Percentiles rank a stretch among this genome's conserved stretches.
Conservation (phyloP, 2,113 vertebrate species). For the Rhineura floridana region DNA sequence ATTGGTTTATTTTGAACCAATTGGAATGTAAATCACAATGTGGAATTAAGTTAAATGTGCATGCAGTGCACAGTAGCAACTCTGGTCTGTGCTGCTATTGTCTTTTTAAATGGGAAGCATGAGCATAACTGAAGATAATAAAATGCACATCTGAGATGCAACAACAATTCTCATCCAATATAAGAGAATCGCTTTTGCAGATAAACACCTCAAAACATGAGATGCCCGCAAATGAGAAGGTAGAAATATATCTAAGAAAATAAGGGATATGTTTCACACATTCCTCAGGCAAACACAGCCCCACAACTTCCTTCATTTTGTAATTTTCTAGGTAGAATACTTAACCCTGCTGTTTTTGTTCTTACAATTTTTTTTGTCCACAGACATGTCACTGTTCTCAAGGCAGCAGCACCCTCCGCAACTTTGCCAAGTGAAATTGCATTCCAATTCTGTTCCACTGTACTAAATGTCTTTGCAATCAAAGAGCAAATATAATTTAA, state of each 20-base stretch:
- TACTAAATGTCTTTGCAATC: constrained; percentile 75
- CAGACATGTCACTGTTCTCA: constrained; percentile 58
- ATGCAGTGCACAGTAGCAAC: background rate
- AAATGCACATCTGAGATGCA: background rate
- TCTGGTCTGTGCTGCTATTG: background rate
- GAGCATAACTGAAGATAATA: background rate
- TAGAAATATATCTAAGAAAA: background rate
- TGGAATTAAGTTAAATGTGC: background rate
- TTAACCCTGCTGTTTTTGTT: constrained; percentile 60
- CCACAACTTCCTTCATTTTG: constrained; percentile 55
- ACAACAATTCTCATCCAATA: background rate
- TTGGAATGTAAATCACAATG: background rate
- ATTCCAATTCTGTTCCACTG: constrained; percentile 71
- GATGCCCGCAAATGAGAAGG: background rate
- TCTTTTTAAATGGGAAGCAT: background rate
- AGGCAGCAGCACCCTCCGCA: constrained; percentile 58
- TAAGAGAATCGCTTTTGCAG: background rate
- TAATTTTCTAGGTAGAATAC: constrained; percentile 56
- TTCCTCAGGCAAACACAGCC: background rate
- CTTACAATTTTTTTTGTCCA: constrained; percentile 58
- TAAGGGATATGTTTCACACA: too few species aligned
- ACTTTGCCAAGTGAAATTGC: constrained; percentile 67
- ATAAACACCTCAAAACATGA: background rate
- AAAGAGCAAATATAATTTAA: constrained; percentile 82
- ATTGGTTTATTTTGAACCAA: too few species aligned